Evolutionary conservation across 2,113 vertebrate species (phyloP).

Genomic region (Cyanistes caeruleus): DNA sequence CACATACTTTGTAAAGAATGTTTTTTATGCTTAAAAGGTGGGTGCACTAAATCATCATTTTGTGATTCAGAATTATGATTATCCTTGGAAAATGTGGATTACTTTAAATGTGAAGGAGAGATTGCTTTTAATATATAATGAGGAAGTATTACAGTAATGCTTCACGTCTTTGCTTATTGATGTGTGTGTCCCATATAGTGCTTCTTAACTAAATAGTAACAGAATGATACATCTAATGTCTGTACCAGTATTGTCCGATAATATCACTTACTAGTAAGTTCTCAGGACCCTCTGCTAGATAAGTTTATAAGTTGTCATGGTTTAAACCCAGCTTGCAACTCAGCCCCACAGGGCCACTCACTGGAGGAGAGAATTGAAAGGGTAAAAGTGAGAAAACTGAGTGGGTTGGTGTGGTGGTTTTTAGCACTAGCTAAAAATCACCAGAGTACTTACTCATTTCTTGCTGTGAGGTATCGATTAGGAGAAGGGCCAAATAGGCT

Average conservation of each 20-base stretch:
- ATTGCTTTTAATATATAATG: background rate
- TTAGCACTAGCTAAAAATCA: too few relatives aligned
- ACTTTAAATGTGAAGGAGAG: background rate
- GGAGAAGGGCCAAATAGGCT: too few relatives aligned
- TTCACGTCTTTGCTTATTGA: background rate
- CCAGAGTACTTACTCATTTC: too few relatives aligned
- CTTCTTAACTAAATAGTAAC: background rate
- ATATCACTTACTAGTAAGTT: background rate
- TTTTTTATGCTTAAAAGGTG: background rate
- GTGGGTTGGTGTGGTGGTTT: background rate
- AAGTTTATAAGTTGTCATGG: background rate
- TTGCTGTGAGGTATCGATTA: too few relatives aligned
- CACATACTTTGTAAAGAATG: background rate
- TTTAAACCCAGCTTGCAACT: background rate
- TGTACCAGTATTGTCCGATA: background rate
- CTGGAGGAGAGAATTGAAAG: background rate
- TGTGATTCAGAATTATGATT: background rate
- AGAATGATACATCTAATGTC: background rate
- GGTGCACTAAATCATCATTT: background rate
- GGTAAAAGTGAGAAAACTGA: background rate
- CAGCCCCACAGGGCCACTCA: background rate
- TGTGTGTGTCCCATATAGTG: background rate
- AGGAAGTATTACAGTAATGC: background rate
- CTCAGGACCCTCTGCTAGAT: background rate
- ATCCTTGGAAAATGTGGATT: conserved; percentile 2